phyloP scores from a whole-genome alignment of 2,113 vertebrate genomes.

The Junco hyemalis region DNA sequence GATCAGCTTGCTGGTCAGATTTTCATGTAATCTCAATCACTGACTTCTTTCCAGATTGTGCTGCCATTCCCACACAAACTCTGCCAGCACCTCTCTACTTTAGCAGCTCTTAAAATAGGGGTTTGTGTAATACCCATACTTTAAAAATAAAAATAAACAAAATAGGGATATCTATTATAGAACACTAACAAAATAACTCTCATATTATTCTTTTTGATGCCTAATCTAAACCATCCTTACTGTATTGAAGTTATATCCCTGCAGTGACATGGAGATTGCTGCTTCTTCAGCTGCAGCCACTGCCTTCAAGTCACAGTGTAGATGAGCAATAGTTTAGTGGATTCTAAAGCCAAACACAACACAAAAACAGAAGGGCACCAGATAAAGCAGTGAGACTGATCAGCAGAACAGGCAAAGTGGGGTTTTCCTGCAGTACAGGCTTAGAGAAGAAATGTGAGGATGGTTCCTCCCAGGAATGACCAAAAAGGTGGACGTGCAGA shows the following conservation, averaged over 20 bases:
- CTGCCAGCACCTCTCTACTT: not conserved
- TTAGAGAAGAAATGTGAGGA: not conserved
- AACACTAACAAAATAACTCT: not conserved
- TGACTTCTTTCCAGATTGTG: not conserved
- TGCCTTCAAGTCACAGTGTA: not conserved
- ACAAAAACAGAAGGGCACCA: not conserved
- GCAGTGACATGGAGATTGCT: not conserved
- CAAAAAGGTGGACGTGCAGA: not conserved
- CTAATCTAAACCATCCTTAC: not conserved
- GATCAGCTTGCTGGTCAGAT: not conserved
- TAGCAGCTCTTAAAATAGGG: not conserved
- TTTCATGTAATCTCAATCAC: not conserved
- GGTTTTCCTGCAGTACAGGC: not conserved
- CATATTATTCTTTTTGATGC: not conserved
- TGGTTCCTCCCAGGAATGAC: not conserved
- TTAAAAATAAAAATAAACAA: not conserved
- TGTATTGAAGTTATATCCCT: not conserved
- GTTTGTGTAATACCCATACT: not conserved
- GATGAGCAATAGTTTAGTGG: not conserved
- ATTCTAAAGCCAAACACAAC: conserved; percentile 10
- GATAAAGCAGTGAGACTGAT: not conserved
- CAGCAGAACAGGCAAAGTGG: not conserved
- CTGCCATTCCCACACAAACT: not conserved
- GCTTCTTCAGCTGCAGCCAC: not conserved
- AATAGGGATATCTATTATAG: too few species aligned